These are phyloP conservation scores for Nymphalis polychloros DNA, from an alignment of 2,888 invertebrate species.

Conservation along the genomic window DNA sequence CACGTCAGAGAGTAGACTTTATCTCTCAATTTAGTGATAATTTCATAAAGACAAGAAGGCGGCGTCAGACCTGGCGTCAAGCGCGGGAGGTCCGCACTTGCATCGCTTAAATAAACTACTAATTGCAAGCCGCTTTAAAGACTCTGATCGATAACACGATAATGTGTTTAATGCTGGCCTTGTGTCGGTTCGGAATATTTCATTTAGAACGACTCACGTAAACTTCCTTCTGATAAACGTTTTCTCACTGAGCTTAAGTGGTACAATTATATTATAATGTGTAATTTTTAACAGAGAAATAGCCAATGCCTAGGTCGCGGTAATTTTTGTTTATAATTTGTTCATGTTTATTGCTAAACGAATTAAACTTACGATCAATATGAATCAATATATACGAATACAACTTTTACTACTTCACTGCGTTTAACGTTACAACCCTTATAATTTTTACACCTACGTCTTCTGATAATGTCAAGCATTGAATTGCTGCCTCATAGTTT, in stretches of 20 bases:
- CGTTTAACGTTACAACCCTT: too few species aligned
- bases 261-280: background rate
- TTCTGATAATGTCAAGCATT: too few species aligned
- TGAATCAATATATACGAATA: too few species aligned
- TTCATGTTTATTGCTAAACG: too few species aligned
- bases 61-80: constrained; percentile 52
- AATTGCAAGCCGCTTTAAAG: constrained; percentile 72
- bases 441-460: too few species aligned
- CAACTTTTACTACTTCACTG: too few species aligned
- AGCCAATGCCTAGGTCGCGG: too few species aligned
- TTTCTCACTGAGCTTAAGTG: constrained; percentile 23
- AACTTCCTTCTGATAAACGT: constrained; percentile 45
- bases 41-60: constrained; percentile 65
- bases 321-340: too few species aligned
- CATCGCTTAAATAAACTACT: constrained; percentile 55
- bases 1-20: constrained; percentile 67
- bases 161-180: constrained; percentile 70
- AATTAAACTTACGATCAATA: too few species aligned
- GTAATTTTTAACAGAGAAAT: too few species aligned
- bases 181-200: constrained; percentile 58
- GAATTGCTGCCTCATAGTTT: too few species aligned
- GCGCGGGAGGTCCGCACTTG: constrained; percentile 67
- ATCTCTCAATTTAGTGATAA: constrained; percentile 77
- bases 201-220: constrained; percentile 57
- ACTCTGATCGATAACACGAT: constrained; percentile 75